Evolutionary conservation across 2,888 invertebrate genomes (phyloP), one percentile per base, ranked within the genome.

Genomic region (Nemapogon koenigi): DNA sequence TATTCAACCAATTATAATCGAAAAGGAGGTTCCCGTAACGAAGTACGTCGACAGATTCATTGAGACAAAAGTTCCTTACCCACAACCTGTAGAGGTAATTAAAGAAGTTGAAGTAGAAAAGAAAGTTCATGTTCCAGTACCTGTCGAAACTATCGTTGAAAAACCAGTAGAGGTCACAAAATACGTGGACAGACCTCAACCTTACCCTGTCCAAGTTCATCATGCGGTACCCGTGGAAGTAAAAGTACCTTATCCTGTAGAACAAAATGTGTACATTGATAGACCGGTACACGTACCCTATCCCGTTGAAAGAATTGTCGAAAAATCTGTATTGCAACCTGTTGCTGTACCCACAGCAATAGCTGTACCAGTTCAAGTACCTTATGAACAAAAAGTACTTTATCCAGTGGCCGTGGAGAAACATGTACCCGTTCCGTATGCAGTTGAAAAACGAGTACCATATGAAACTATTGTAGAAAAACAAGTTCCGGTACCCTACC

Each of bases 161-260:
- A 82, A 75, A 52, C 82, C 83, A 1, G 59, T 78, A 1, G 75
- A 79, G 55, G 63, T 81, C 1, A 73, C 78, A 1, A 67, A 58
- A 48, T 71, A 73, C 42, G 67, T 84, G 0, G 81, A 87, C 44
- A 84, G 72, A 31, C 69, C 70, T 25, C 62, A 85, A 41, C 83
- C 83, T 0, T 78, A 83, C 43, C 82, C 83, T 0, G 82, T 84
- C 10, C 79, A 82, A 38, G 76, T 78, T 3, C 62, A 70, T 0
- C 57, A 61, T 38, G 58, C 47, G 43, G 56, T 51, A 13, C 47
- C 47, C 4, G 41, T 75, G 3, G 62, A 73, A 45, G 68, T 80
- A 11, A 48, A 45, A 42, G 47, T 52, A 1, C 81, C 80, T 4
- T 78, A 73, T 49, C 76, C 81, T 1, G 67, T 81, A 3, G 70